Evolutionary conservation across 2,113 vertebrate species (phyloP).

Genomic region (Miniopterus natalensis): DNA sequence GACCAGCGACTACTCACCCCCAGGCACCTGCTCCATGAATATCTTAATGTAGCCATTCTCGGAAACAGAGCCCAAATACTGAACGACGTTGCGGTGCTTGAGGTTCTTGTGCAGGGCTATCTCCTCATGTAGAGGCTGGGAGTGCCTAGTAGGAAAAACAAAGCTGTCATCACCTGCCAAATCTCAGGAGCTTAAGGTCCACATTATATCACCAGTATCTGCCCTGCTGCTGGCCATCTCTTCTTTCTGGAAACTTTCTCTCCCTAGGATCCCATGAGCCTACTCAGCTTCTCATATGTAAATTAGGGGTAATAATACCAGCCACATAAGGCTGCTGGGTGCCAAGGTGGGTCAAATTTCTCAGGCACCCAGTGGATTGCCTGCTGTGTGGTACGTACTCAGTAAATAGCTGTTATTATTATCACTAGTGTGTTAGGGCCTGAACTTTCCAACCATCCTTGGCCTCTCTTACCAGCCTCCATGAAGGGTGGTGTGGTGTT

Average conservation of each 20-base stretch:
- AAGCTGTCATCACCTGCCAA: not conserved
- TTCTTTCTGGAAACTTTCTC: slow-evolving; percentile 6
- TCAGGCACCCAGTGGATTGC: not conserved
- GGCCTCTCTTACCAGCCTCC: not conserved
- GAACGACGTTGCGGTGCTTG: slow-evolving; percentile 91
- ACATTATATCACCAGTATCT: not conserved
- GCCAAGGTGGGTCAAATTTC: not conserved
- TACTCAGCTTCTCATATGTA: not conserved
- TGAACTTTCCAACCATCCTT: not conserved
- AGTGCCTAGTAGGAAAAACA: slow-evolving; percentile 83
- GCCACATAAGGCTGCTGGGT: not conserved
- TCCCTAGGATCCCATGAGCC: not conserved
- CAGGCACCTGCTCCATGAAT: slow-evolving; percentile 93
- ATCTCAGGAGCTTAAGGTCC: not conserved
- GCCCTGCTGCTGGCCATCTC: not conserved
- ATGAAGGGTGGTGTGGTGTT: not conserved
- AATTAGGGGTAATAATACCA: not conserved
- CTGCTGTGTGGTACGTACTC: not conserved
- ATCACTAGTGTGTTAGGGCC: not conserved
- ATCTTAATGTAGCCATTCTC: slow-evolving; percentile 92
- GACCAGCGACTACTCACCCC: slow-evolving; percentile 86
- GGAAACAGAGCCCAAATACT: slow-evolving; percentile 91
- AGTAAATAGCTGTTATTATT: not conserved
- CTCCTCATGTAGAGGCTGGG: slow-evolving; percentile 91
- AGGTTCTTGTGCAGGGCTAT: slow-evolving; percentile 91